These are phyloP conservation scores for Camptogramma bilineatum DNA, from an alignment of 2,888 invertebrate genomes.

Conservation along the genomic window DNA sequence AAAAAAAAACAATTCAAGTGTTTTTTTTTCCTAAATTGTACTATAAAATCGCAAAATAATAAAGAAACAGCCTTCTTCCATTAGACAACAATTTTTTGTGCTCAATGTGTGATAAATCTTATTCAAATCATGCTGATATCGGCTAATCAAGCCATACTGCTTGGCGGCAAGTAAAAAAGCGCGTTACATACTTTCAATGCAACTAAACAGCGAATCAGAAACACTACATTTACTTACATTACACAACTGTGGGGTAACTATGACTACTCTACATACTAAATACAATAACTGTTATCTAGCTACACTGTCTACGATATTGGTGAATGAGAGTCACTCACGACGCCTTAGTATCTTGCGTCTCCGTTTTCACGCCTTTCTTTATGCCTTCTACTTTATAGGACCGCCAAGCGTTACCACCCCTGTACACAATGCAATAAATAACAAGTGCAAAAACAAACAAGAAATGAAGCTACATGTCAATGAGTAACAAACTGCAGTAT, in stretches of 20 bases:
- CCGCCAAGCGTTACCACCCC: slow-evolving; percentile 40
- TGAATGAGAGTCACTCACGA: slow-evolving; percentile 40
- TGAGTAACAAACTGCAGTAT: slow-evolving; percentile 6
- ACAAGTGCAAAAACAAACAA: slow-evolving; percentile 35
- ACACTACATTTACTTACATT: neutral
- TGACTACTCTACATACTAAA: neutral
- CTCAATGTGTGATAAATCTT: neutral
- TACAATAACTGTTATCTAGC: neutral
- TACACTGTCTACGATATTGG: slow-evolving; percentile 19
- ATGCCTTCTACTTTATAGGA: slow-evolving; percentile 46
- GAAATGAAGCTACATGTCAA: slow-evolving; percentile 22
- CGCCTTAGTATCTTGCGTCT: slow-evolving; percentile 29
- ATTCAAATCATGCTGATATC: neutral
- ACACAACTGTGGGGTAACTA: neutral
- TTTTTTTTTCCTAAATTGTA: neutral
- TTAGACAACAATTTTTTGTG: neutral
- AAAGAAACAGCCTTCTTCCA: neutral
- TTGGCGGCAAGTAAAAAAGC: slow-evolving; percentile 22
- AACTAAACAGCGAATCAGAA: slow-evolving; percentile 3
- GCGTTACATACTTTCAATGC: neutral
- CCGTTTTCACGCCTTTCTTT: slow-evolving; percentile 38
- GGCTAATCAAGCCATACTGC: slow-evolving; percentile 15
- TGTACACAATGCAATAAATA: slow-evolving; percentile 36
- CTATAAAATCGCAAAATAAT: neutral
- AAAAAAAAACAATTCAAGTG: neutral